These are phyloP conservation scores for Regulus satrapa DNA, from an alignment of 2,113 vertebrate genomes.

Conservation along the genomic window DNA sequence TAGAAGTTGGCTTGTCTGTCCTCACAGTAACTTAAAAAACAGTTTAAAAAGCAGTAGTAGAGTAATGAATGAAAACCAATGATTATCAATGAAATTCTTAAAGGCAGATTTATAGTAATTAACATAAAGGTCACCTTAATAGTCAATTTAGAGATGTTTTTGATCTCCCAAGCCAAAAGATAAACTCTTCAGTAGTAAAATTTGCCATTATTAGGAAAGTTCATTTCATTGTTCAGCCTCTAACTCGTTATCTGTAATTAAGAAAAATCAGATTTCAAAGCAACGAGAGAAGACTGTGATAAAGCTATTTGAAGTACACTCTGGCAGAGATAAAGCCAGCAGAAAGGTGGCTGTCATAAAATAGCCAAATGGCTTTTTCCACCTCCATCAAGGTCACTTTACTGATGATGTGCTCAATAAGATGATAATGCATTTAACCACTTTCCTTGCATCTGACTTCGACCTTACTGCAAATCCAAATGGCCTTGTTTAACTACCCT, in stretches of 20 bases:
- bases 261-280: slow-evolving; percentile 67
- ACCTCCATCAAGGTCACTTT: slow-evolving; percentile 80
- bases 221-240: neutral
- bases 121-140: slow-evolving; percentile 21
- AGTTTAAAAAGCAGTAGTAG: slow-evolving; percentile 31
- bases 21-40: slow-evolving; percentile 36
- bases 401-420: slow-evolving; percentile 71
- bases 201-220: neutral
- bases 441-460: slow-evolving; percentile 71
- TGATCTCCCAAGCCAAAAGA: neutral
- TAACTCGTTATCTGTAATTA: slow-evolving; percentile 21
- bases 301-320: slow-evolving; percentile 53
- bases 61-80: slow-evolving; percentile 31
- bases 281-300: slow-evolving; percentile 58
- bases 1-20: slow-evolving; percentile 16
- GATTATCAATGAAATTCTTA: slow-evolving; percentile 37
- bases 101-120: slow-evolving; percentile 25
- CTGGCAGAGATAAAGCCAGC: slow-evolving; percentile 67
- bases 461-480: slow-evolving; percentile 75
- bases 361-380: slow-evolving; percentile 78
- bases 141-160: slow-evolving; percentile 36
- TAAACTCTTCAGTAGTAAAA: slow-evolving; percentile 8
- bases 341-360: slow-evolving; percentile 74
- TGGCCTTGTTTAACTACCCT: slow-evolving; percentile 72
- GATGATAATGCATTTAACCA: slow-evolving; percentile 78